Evolutionary conservation across 2,113 vertebrate species (phyloP).

Genomic region (Blennius ocellaris): DNA sequence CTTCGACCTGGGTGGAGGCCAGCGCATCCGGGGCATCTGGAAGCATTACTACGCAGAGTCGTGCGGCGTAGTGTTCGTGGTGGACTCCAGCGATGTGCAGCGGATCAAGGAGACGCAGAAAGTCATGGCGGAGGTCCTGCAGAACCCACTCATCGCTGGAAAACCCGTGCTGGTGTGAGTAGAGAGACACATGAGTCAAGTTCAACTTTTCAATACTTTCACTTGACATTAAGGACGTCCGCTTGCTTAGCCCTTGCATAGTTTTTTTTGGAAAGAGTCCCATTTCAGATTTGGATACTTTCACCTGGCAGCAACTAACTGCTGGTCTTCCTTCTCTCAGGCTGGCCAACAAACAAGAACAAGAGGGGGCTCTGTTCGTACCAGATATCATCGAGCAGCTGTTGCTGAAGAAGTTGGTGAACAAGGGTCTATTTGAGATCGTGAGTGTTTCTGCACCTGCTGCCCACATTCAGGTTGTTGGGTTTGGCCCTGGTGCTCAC

Average conservation of each 20-base stretch:
- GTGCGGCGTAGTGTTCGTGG: slow-evolving; percentile 95
- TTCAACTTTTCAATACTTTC: too few relatives aligned
- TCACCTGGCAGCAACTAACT: too few relatives aligned
- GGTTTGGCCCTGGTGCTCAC: too few relatives aligned
- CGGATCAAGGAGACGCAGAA: slow-evolving; percentile 95
- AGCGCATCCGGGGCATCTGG: slow-evolving; percentile 95
- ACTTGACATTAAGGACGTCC: too few relatives aligned
- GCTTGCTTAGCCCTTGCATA: too few relatives aligned
- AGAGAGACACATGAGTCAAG: too few relatives aligned
- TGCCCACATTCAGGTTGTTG: slow-evolving; percentile 19
- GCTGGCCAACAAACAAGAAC: slow-evolving; percentile 96
- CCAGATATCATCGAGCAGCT: slow-evolving; percentile 94
- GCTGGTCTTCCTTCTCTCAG: slow-evolving; percentile 71
- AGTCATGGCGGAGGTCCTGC: slow-evolving; percentile 91
- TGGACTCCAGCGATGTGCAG: slow-evolving; percentile 95
- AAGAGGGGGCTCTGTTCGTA: slow-evolving; percentile 92
- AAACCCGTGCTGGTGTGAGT: slow-evolving; percentile 96
- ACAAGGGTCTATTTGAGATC: slow-evolving; percentile 96
- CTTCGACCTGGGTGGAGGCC: slow-evolving; percentile 97
- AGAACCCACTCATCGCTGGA: slow-evolving; percentile 92
- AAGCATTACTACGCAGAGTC: slow-evolving; percentile 97
- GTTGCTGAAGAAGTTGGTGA: slow-evolving; percentile 93
- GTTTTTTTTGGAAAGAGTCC: too few relatives aligned
- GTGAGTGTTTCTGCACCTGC: slow-evolving; percentile 81
- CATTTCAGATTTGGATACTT: too few relatives aligned